A percentile compares a stretch with the other conserved stretches of the same genome.
phyloP scores from a whole-genome alignment of 2,797 vertebrate genomes.

The Sebastes oblongus region DNA sequence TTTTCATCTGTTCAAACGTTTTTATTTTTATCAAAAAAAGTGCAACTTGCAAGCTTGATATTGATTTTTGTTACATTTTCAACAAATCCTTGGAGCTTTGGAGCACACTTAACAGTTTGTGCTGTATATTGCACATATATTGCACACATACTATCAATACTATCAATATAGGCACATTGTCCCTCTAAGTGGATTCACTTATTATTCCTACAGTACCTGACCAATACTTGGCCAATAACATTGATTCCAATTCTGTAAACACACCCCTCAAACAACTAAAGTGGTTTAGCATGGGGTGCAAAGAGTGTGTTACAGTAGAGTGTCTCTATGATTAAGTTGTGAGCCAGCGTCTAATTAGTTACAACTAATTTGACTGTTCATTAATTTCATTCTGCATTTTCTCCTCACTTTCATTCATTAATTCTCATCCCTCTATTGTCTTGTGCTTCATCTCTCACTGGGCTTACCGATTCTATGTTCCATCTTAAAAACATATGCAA shows the following conservation, averaged over 20 bases:
- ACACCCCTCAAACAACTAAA: background rate
- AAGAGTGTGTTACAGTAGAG: background rate
- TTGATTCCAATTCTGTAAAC: background rate
- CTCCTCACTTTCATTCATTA: background rate
- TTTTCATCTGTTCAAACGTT: background rate
- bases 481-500: background rate
- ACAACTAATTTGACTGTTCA: conserved; percentile 7
- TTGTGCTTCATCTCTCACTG: background rate
- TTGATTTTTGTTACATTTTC: background rate
- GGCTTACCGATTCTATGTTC: background rate
- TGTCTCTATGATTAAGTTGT: background rate
- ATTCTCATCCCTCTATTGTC: background rate
- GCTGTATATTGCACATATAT: background rate
- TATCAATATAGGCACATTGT: background rate
- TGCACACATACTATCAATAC: no score
- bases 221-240: background rate
- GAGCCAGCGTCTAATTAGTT: background rate
- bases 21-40: background rate
- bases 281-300: background rate
- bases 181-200: background rate
- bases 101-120: background rate
- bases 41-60: background rate
- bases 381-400: background rate
- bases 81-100: background rate
- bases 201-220: background rate